Conservation (phyloP, 2,113 vertebrate species). For the Cynocephalus volans region DNA sequence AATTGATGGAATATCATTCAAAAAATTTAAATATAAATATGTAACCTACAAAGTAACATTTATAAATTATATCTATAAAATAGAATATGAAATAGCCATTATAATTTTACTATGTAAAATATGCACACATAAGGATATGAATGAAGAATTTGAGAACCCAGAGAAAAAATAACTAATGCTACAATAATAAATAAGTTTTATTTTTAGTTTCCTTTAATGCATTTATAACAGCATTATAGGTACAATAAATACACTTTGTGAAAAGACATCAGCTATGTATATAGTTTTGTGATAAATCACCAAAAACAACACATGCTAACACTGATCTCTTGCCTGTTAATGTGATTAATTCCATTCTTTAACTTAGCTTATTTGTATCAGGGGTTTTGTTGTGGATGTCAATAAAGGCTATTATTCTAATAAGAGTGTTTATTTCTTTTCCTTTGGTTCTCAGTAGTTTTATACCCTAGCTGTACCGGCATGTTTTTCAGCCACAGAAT, state of each 20-base stretch:
- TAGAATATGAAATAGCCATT: not conserved
- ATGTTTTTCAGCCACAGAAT: not conserved
- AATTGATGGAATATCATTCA: too few species aligned
- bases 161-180: not conserved
- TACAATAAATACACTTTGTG: not conserved
- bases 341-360: not conserved
- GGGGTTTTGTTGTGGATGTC: not conserved
- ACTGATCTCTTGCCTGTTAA: not conserved
- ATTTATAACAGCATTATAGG: not conserved
- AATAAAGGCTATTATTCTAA: not conserved
- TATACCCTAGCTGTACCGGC: too few species aligned
- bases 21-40: too few species aligned
- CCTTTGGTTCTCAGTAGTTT: not conserved
- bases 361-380: not conserved
- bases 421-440: not conserved
- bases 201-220: not conserved
- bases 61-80: too few species aligned
- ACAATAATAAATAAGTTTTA: not conserved
- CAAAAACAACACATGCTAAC: not conserved
- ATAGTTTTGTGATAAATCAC: not conserved
- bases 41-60: too few species aligned
- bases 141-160: not conserved
- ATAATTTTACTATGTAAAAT: not conserved
- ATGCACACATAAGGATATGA: not conserved
- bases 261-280: not conserved